A percentile compares a stretch with the other conserved stretches of the same genome.
Evolutionary conservation across 1,140 invertebrate genomes (phyloP).

Genomic region (Macrobrachium rosenbergii): DNA sequence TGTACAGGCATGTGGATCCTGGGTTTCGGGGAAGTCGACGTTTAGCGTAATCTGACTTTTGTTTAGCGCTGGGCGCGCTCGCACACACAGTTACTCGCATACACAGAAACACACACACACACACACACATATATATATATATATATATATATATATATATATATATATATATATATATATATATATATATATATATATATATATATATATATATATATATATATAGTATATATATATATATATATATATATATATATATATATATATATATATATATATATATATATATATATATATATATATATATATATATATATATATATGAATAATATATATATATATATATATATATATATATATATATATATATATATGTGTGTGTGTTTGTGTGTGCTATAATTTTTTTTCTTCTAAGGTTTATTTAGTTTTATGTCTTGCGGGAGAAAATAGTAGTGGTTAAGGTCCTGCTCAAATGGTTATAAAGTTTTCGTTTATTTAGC

Average conservation of each 20-base stretch:
- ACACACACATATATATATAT: not conserved
- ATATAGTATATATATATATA: too few relatives aligned
- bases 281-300: constrained; percentile 17
- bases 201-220: constrained; percentile 7
- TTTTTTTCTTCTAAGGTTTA: not conserved
- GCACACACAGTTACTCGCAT: not conserved
- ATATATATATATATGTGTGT: constrained; percentile 1
- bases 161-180: constrained; percentile 9
- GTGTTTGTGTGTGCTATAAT: not conserved
- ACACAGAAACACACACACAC: not conserved
- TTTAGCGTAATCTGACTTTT: too few relatives aligned
- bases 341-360: constrained; percentile 8
- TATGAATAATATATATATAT: constrained; percentile 4
- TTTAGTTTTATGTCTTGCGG: too few relatives aligned
- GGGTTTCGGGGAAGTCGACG: too few relatives aligned
- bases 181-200: constrained; percentile 17
- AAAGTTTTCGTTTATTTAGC: too few relatives aligned
- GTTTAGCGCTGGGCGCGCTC: too few relatives aligned
- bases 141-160: constrained; percentile 7
- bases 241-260: not conserved
- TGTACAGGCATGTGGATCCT: too few relatives aligned
- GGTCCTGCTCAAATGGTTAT: too few relatives aligned
- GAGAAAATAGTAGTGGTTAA: too few relatives aligned
- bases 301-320: constrained; percentile 17
- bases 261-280: constrained; percentile 8